Conservation (phyloP, 92 coral and sea anemone species). For the Palythoa caribaeorum region DNA sequence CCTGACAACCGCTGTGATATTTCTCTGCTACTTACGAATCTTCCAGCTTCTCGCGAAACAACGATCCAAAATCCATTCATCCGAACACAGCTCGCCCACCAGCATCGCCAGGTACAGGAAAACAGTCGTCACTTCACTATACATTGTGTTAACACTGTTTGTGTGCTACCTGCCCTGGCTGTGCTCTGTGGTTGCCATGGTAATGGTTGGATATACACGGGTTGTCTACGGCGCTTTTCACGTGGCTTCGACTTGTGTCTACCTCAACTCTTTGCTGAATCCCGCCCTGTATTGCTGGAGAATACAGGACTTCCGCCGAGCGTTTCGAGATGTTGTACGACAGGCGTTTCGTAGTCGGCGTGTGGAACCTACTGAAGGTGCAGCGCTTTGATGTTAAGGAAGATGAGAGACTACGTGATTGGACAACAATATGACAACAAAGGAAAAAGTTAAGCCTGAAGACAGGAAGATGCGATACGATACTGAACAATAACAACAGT, state of each 20-base stretch:
- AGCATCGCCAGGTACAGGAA: slow-evolving; percentile 21
- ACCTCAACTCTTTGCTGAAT: slow-evolving; percentile 34
- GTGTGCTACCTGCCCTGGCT: slow-evolving; percentile 43
- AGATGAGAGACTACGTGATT: background rate
- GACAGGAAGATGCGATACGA: too few relatives aligned
- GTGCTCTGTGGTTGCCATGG: slow-evolving; percentile 22
- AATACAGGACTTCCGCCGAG: slow-evolving; percentile 35
- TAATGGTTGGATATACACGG: slow-evolving; percentile 28
- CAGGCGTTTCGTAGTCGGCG: background rate
- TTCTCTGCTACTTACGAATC: slow-evolving; percentile 27
- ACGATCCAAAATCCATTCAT: slow-evolving; percentile 1
- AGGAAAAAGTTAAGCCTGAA: too few relatives aligned
- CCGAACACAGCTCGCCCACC: background rate
- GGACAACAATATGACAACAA: too few relatives aligned
- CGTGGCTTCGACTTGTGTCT: slow-evolving; percentile 29
- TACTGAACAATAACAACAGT: too few relatives aligned
- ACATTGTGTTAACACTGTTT: slow-evolving; percentile 23
- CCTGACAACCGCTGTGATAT: background rate
- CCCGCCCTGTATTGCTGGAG: slow-evolving; percentile 39
- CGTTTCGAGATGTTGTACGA: slow-evolving; percentile 10
- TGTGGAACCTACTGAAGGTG: background rate
- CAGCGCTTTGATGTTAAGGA: background rate
- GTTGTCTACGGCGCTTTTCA: slow-evolving; percentile 23
- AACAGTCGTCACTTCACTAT: slow-evolving; percentile 38
- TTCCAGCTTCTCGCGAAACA: slow-evolving; percentile 9